Percentiles rank a stretch among this genome's conserved stretches.
Evolutionary conservation across 2,113 vertebrate genomes (phyloP).

Genomic region (Rhineura floridana): DNA sequence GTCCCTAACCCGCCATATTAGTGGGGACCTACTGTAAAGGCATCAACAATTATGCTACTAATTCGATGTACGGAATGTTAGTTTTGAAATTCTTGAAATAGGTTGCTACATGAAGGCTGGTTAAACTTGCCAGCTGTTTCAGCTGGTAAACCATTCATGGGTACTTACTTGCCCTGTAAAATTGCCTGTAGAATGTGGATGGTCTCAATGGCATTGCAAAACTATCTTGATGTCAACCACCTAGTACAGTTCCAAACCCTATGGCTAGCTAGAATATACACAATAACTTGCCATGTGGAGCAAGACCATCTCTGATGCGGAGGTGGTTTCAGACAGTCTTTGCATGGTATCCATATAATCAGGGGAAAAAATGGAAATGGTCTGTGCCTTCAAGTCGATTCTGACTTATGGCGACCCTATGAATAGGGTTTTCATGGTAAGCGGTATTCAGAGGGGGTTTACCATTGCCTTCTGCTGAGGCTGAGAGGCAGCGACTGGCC

Average conservation of each 20-base stretch:
- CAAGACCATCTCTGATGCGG: neutral
- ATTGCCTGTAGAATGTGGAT: neutral
- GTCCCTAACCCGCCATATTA: too few species aligned
- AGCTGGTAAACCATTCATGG: neutral
- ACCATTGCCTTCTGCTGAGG: too few species aligned
- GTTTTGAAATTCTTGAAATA: neutral
- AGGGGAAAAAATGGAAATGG: too few species aligned
- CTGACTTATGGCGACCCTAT: too few species aligned
- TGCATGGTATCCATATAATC: neutral
- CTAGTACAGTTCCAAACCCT: neutral
- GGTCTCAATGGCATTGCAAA: neutral
- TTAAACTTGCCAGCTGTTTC: neutral
- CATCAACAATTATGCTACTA: neutral
- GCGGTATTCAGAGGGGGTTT: too few species aligned
- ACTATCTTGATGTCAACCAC: neutral
- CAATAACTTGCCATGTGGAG: neutral
- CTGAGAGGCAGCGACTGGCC: too few species aligned
- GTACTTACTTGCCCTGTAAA: neutral
- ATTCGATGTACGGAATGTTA: neutral
- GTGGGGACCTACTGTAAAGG: too few species aligned
- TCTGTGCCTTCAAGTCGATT: too few species aligned
- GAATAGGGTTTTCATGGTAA: too few species aligned
- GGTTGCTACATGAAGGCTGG: neutral
- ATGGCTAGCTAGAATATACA: neutral
- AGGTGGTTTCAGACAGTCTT: neutral